phyloP scores from a whole-genome alignment of 2,797 vertebrate species.

The Cyprinodon diabolis region DNA sequence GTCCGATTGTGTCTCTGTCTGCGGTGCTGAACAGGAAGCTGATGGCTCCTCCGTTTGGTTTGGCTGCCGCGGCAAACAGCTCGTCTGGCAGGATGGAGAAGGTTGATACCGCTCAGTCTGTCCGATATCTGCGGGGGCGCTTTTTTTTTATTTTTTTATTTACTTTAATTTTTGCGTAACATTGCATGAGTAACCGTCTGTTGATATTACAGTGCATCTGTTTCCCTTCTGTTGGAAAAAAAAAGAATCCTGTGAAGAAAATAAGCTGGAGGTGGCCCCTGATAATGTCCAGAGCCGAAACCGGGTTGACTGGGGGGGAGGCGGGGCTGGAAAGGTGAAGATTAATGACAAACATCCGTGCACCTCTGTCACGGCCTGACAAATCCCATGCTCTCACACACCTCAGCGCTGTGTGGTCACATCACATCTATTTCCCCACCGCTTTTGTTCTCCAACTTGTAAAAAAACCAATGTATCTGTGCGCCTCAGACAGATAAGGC shows the following conservation, averaged over 20 bases:
- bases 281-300: conserved; percentile 73
- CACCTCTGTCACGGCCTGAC: conserved; percentile 55
- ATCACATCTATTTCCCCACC: background rate
- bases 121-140: conserved; percentile 54
- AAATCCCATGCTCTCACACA: conserved; percentile 58
- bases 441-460: conserved; percentile 27
- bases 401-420: conserved; percentile 11
- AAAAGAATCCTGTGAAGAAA: conserved; percentile 27
- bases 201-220: conserved; percentile 74
- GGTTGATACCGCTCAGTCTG: conserved; percentile 8
- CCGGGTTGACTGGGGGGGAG: background rate
- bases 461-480: background rate
- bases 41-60: conserved; percentile 7
- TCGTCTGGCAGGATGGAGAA: conserved; percentile 26
- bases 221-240: conserved; percentile 61
- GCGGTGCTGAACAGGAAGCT: conserved; percentile 66
- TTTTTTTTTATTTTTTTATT: background rate
- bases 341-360: conserved; percentile 61
- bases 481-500: background rate
- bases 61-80: conserved; percentile 7
- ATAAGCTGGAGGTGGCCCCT: conserved; percentile 35
- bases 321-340: conserved; percentile 43
- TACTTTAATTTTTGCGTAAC: conserved; percentile 50
- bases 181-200: conserved; percentile 71
- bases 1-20: conserved; percentile 61